phyloP scores from a whole-genome alignment of 1,140 invertebrate species.

The Penaeus vannamei region DNA sequence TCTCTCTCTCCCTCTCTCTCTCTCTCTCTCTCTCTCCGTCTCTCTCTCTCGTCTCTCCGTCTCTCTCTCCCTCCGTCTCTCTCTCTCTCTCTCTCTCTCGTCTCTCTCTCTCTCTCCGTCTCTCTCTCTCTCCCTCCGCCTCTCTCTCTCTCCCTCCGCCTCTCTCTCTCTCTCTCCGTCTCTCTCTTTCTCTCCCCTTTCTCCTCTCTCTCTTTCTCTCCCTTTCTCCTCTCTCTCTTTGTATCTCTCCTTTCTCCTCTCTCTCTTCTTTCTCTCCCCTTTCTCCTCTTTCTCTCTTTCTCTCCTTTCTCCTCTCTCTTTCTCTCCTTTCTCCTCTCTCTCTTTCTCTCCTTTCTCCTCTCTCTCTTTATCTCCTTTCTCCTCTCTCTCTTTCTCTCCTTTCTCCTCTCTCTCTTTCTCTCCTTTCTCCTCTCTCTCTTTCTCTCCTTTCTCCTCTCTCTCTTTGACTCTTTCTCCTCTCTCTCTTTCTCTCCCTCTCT shows the following conservation, averaged over 20 bases:
- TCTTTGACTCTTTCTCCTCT: too few relatives aligned
- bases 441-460: too few relatives aligned
- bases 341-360: too few relatives aligned
- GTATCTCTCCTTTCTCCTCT: background rate
- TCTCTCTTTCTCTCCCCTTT: background rate
- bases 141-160: slow-evolving; percentile 21
- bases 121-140: background rate
- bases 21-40: too few relatives aligned
- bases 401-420: background rate
- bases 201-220: background rate
- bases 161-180: background rate
- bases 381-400: background rate
- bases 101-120: slow-evolving; percentile 1
- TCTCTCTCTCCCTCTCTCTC: too few relatives aligned
- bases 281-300: background rate
- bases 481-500: too few relatives aligned
- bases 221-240: background rate
- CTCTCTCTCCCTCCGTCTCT: background rate
- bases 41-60: too few relatives aligned
- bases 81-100: background rate
- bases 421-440: background rate
- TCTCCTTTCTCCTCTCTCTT: background rate
- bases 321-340: background rate
- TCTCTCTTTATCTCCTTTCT: background rate
- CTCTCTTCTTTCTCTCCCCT: background rate